These are phyloP conservation scores for Azorinus chamasolen DNA, from an alignment of 2,888 invertebrate genomes.

Conservation along the genomic window DNA sequence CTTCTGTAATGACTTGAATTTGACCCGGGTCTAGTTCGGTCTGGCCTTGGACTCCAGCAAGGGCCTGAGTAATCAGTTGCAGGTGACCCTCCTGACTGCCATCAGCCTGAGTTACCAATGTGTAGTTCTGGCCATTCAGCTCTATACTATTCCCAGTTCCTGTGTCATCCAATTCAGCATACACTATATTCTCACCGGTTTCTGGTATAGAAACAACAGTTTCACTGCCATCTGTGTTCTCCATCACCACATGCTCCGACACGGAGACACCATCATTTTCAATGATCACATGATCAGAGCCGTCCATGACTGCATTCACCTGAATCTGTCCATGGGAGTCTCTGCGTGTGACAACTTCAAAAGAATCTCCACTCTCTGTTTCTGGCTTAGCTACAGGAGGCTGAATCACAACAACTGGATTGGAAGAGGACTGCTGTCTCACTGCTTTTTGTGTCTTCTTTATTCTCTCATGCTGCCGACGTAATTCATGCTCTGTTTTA, in stretches of 20 bases:
- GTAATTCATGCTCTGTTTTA: conserved; percentile 10
- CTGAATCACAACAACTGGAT: not conserved
- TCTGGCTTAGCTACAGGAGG: not conserved
- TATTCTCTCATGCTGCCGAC: conserved; percentile 7
- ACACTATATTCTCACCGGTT: conserved; percentile 5
- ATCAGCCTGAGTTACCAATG: conserved; percentile 39
- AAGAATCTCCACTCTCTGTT: conserved; percentile 11
- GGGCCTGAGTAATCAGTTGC: conserved; percentile 43
- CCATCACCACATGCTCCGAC: conserved; percentile 4
- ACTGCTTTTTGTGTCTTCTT: not conserved
- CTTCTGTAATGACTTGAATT: conserved; percentile 33
- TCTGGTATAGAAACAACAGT: conserved; percentile 12
- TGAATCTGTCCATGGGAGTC: conserved; percentile 35
- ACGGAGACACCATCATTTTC: not conserved
- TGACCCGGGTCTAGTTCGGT: conserved; percentile 16
- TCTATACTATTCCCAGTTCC: conserved; percentile 21
- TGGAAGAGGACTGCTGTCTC: too few species aligned
- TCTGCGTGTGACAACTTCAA: conserved; percentile 41
- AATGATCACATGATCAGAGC: not conserved
- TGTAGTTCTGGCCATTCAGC: conserved; percentile 54
- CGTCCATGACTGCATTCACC: conserved; percentile 36
- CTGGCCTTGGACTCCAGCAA: conserved; percentile 33
- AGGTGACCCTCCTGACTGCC: conserved; percentile 34
- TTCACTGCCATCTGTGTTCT: not conserved
- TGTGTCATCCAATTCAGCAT: conserved; percentile 10